Base-by-base conservation (phyloP, 2,888 invertebrate species). In the Digitonthophagus gazella region DNA sequence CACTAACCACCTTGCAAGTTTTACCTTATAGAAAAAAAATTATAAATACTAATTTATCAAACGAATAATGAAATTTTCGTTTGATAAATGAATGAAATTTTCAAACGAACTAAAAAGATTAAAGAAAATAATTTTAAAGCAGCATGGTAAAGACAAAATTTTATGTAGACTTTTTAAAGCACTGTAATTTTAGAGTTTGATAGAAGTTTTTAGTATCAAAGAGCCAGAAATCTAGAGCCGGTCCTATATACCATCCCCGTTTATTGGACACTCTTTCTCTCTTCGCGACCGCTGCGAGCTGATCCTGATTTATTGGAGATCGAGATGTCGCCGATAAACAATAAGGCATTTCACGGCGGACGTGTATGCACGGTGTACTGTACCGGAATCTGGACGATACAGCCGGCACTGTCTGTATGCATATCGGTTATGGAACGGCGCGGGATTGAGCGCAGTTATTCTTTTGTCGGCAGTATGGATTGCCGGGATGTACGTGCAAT, bases 241-340 rank as follows among this genome's bases (percentile, higher is more conserved):
- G 28, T 44, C 28, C 28, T 44, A 44, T 44, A n/a, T n/a, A 44
- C 6, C 28, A 44, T 44, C 28, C 28, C 28, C 61, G 16, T 61
- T 16, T 61, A 19, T 61, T 61, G 15, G n/a, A 6, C 20, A 58
- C 61, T n/a, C 61, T 61, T 20, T 20, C 18, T 20, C 18, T 2
- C 18, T 16, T 20, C 61, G 16, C 61, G 11, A 19, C 61, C 61
- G 22, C 63, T 65, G 70, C 70, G 69, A 69, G 71, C 69, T 73
- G 74, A 75, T 74, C 74, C 75, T 75, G 76, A 76, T 76, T 74
- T 76, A 75, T 76, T 74, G 74, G 67, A 74, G 74, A 72, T 73
- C 69, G 69, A 74, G 74, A 74, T 72, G 71, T 68, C 68, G 67
- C 58, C 67, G 72, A 72, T 72, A 69, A 71, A 71, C 70, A 70